These are phyloP conservation scores for Cantharis rustica DNA, from an alignment of 2,888 invertebrate species.

Conservation along the genomic window DNA sequence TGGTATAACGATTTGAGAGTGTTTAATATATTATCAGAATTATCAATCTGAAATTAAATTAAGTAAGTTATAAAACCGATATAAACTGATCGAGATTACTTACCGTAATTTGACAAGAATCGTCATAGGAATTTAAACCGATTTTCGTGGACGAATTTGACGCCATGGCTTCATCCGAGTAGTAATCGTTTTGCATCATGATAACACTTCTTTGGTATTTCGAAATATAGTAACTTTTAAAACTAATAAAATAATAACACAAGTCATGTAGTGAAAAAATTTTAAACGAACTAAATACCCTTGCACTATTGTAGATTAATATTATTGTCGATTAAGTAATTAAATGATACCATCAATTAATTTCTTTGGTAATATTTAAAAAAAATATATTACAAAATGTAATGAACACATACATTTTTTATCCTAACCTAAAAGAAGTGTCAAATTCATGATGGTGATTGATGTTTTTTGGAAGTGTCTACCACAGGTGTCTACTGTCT, in stretches of 20 bases:
- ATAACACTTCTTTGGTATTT: constrained; percentile 2
- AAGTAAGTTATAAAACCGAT: background rate
- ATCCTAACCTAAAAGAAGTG: background rate
- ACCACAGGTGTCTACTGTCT: no score
- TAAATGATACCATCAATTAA: background rate
- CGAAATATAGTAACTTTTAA: background rate
- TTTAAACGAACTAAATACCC: background rate
- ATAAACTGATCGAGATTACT: background rate
- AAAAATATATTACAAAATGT: background rate
- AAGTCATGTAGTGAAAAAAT: background rate
- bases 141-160: constrained; percentile 17
- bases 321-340: background rate
- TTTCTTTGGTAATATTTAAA: background rate
- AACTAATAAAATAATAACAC: background rate
- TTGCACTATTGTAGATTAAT: background rate
- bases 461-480: no score
- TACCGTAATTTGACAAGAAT: constrained; percentile 36
- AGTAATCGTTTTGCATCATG: constrained; percentile 16
- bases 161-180: constrained; percentile 5
- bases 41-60: constrained; percentile 70
- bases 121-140: constrained; percentile 13
- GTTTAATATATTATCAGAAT: constrained; percentile 78
- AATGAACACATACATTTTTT: background rate
- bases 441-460: no score
- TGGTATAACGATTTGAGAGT: constrained; percentile 84